A percentile compares a stretch with the other conserved stretches of the same genome.
Evolutionary conservation across 2,888 invertebrate species (phyloP).

Genomic region (Teleiodes luculella): DNA sequence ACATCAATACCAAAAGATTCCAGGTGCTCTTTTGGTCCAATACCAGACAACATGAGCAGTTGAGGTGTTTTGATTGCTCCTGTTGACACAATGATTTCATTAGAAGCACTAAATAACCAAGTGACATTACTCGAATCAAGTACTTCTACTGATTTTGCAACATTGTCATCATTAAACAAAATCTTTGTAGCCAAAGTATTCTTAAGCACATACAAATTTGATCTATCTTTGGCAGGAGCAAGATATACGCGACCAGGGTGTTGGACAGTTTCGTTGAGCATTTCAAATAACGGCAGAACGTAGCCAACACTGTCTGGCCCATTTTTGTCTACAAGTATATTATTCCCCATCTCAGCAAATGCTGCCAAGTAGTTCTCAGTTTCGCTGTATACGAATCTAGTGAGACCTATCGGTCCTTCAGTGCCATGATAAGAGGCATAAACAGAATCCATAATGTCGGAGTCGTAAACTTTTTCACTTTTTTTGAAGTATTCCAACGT

Average conservation of each 20-base stretch:
- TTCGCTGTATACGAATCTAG: neutral
- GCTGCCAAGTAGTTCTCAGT: conserved; percentile 36
- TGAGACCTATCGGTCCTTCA: conserved; percentile 23
- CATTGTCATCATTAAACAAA: conserved; percentile 33
- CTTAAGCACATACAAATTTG: conserved; percentile 38
- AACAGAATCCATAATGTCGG: conserved; percentile 23
- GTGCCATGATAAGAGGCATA: conserved; percentile 29
- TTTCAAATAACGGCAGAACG: conserved; percentile 39
- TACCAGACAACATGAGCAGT: conserved; percentile 44
- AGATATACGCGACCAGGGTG: conserved; percentile 50
- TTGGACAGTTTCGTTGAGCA: conserved; percentile 69
- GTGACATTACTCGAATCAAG: conserved; percentile 13
- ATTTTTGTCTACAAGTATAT: conserved; percentile 36
- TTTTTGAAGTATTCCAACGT: conserved; percentile 39
- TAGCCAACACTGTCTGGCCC: conserved; percentile 30
- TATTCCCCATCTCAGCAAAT: conserved; percentile 52
- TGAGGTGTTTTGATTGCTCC: conserved; percentile 41
- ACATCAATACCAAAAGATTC: conserved; percentile 34
- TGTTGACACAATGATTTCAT: conserved; percentile 41
- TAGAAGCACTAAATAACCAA: conserved; percentile 30
- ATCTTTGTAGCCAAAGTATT: conserved; percentile 36
- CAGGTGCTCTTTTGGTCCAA: conserved; percentile 41
- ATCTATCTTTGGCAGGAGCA: conserved; percentile 30
- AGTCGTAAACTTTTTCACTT: conserved; percentile 30
- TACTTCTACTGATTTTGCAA: conserved; percentile 58